Conservation (phyloP, 2,113 vertebrate genomes). For the Paramisgurnus dabryanus region DNA sequence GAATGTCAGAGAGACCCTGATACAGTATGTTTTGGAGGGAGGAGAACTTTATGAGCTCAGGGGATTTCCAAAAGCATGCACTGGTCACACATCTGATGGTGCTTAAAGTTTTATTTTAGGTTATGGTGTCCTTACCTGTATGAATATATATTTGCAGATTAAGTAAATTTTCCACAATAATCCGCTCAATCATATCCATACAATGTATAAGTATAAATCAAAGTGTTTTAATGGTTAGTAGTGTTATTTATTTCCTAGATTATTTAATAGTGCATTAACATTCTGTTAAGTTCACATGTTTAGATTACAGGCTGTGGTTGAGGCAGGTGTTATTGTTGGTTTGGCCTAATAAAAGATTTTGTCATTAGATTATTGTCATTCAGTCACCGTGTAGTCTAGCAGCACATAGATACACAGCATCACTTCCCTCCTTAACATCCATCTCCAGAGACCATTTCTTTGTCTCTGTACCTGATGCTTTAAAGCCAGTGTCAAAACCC, state of each 20-base stretch:
- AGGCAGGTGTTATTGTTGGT: conserved; percentile 26
- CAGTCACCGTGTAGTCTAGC: conserved; percentile 48
- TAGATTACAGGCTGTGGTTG: neutral
- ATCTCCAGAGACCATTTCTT: conserved; percentile 51
- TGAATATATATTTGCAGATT: no score
- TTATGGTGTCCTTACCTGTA: no score
- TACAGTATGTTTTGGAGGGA: neutral
- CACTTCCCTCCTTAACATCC: conserved; percentile 14
- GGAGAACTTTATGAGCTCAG: neutral
- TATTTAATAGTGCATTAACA: no score
- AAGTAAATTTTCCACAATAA: no score
- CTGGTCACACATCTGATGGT: neutral
- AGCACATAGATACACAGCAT: conserved; percentile 54
- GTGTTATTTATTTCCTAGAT: no score
- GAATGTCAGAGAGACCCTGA: neutral
- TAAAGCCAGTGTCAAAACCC: conserved; percentile 40
- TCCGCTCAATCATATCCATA: no score
- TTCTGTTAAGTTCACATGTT: no score
- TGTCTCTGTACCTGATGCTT: conserved; percentile 2
- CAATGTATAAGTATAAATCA: no score
- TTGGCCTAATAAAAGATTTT: conserved; percentile 12
- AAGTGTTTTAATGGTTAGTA: no score
- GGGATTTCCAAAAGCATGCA: neutral
- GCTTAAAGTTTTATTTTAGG: neutral
- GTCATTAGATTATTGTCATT: neutral